Evolutionary conservation across 2,888 invertebrate species (phyloP), one percentile per base, ranked within the genome.

Genomic region (Acronicta psi): DNA sequence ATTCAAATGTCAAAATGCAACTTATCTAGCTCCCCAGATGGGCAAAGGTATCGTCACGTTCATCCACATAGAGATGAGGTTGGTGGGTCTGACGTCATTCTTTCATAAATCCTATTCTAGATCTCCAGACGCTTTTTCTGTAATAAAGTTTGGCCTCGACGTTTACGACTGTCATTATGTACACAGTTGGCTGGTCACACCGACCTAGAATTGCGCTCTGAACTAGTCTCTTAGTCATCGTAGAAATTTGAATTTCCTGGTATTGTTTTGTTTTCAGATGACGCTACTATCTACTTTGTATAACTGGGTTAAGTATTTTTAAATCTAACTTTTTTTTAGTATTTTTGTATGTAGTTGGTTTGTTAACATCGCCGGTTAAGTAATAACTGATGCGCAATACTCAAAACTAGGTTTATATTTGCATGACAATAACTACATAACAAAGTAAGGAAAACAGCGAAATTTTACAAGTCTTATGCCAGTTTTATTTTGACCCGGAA

Each of bases 151-250:
- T 45, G 51, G 38, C 59, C 54, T 68, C 49, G 50, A 16, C n/a
- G 20, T 47, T 57, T 69, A 62, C 13, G 17, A 45, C 57, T 60
- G 63, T 75, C 61, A 66, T 67, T 63, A 59, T 49, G 52, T 64
- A 46, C 62, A 71, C 77, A 77, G 66, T 74, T 79, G 77, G 73
- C 73, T 75, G 61, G 59, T 49, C 45, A 16, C 67, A 23, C 13
- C 66, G 78, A 69, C 80, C 78, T 77, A 79, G 74, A 76, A 75
- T 34, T 36, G 31, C 45, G 31, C 59, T 43, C 75, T 77, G 67
- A 76, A 77, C 55, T 60, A 34, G 53, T 60, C 50, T 59, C 44
- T 77, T 73, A 81, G 69, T 80, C 80, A 81, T 73, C 56, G 51
- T 11, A 62, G 69, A 73, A 68, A 64, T 74, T 69, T 46, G 71